Percentiles rank a stretch among this genome's conserved stretches.
Conservation (phyloP, 1,140 invertebrate species). For the Heliconius hermathena region DNA sequence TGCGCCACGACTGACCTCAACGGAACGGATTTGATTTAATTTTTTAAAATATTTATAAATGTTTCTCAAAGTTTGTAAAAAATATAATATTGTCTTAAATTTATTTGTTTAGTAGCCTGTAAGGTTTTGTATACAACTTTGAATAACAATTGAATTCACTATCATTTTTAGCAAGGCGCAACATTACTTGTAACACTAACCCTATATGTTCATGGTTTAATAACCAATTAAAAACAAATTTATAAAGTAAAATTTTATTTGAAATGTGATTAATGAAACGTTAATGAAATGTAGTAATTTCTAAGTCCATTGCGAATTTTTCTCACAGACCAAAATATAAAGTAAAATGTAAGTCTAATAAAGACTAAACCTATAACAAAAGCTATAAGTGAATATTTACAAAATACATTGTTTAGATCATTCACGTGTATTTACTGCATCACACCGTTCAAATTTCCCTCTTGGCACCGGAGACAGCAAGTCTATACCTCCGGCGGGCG, state of each 20-base stretch:
- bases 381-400: not conserved
- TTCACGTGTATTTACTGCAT: constrained; percentile 60
- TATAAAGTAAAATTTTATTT: too few relatives aligned
- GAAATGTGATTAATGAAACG: too few relatives aligned
- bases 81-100: not conserved
- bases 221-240: too few relatives aligned
- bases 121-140: not conserved
- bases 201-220: too few relatives aligned
- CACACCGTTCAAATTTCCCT: constrained; percentile 74
- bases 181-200: not conserved
- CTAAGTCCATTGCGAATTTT: too few relatives aligned
- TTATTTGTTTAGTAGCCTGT: not conserved
- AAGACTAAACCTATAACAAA: not conserved
- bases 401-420: constrained; percentile 27
- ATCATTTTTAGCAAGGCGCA: not conserved
- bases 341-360: too few relatives aligned
- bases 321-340: too few relatives aligned
- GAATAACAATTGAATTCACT: not conserved
- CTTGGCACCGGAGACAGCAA: constrained; percentile 70
- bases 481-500: constrained; percentile 66
- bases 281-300: too few relatives aligned
- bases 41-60: too few relatives aligned
- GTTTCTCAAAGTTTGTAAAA: not conserved
- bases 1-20: too few relatives aligned
- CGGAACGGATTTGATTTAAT: too few relatives aligned